Evolutionary conservation across 30 jellyfish, hydroid and myxozoan species (phyloP), one percentile per base, ranked within the genome.

Genomic region (Nemopilema nomurai): DNA sequence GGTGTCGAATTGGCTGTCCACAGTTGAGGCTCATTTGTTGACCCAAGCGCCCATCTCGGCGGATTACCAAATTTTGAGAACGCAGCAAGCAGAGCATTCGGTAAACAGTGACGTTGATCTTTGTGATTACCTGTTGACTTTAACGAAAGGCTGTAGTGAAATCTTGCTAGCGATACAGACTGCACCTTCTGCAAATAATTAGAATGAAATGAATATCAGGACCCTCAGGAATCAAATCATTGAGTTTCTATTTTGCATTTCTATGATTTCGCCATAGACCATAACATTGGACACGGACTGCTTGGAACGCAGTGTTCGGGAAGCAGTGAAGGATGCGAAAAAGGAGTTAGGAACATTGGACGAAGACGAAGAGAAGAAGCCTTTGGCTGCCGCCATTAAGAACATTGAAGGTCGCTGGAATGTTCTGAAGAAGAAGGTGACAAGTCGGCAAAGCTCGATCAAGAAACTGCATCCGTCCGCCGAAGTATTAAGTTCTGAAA

Each of bases 21-120:
- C 18, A 19, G 73, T 74, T 21, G 98, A 93, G 69, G 89, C 96
- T 7, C 90, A 71, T 51, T 80, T 87, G 20, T 89, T 93, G 51
- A 93, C 83, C 53, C 87, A 76, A 66, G 83, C 96, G 30, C 98
- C 98, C 7, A 89, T 93, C 31, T 93, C 98, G 29, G 97, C 97
- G n/a, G 88, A 86, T 67, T 93, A 69, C 71, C 80, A 62, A 31
- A 79, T 89, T 21, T 77, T 93, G 78, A 78, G 79, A 72, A 65
- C 80, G n/a, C 98, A 93, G 80, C 88, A 93, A 30, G 51, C 57
- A 13, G 91, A 82, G 57, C 81, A 67, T 16, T 16, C 78, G 66
- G 91, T 82, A 51, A 30, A 72, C 41, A 1, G n/a, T 22, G 65
- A 4, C 21, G 18, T 30, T 0, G 1, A 1, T 8, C 3, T 64